phyloP scores from a whole-genome alignment of 2,113 vertebrate species.

The Ahaetulla prasina region DNA sequence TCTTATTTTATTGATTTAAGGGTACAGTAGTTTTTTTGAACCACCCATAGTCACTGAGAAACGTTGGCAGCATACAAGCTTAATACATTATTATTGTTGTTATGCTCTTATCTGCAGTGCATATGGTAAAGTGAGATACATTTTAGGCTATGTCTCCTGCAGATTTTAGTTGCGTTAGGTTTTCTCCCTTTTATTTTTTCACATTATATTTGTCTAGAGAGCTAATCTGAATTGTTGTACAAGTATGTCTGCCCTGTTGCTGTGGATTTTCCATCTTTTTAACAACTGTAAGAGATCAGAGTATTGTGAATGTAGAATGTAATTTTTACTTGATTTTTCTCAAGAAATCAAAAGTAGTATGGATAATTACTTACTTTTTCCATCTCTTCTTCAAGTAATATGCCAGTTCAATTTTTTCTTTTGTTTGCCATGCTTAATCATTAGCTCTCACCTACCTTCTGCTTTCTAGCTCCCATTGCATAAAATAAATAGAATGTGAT shows the following conservation, averaged over 20 bases:
- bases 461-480: constrained; percentile 1
- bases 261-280: constrained; percentile 19
- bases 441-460: background rate
- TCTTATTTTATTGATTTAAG: background rate
- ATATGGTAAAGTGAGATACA: too few relatives aligned
- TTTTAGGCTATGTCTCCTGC: too few relatives aligned
- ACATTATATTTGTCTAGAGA: background rate
- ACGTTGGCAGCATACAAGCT: too few relatives aligned
- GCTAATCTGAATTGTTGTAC: too few relatives aligned
- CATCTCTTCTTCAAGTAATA: constrained; percentile 40
- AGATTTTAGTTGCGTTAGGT: too few relatives aligned
- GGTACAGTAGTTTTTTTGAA: too few relatives aligned
- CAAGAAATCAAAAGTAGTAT: constrained; percentile 6
- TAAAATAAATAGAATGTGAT: constrained; percentile 13
- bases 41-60: too few relatives aligned
- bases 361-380: constrained; percentile 33
- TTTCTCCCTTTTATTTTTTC: too few relatives aligned
- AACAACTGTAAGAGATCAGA: constrained; percentile 30
- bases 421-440: constrained; percentile 10
- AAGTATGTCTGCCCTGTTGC: too few relatives aligned
- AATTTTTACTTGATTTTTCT: background rate
- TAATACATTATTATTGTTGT: too few relatives aligned
- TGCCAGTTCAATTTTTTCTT: constrained; percentile 22
- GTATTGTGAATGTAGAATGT: constrained; percentile 10
- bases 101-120: too few relatives aligned